phyloP scores from a whole-genome alignment of 2,797 vertebrate genomes.

The Natrix natrix region DNA sequence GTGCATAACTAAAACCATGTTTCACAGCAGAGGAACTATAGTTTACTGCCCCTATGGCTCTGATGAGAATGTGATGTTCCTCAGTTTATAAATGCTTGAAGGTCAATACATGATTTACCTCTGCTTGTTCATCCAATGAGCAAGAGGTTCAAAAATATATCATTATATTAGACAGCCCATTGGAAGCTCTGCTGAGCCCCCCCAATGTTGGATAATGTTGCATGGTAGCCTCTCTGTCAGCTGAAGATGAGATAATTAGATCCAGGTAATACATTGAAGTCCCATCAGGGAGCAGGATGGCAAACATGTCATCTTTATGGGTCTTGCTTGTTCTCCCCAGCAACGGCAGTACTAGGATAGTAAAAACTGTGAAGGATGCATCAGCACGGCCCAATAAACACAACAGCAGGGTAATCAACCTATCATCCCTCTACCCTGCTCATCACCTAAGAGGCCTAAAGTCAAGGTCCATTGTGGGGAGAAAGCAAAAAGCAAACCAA shows the following conservation, averaged over 20 bases:
- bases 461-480: constrained; percentile 24
- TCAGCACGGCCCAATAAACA: constrained; percentile 44
- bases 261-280: constrained; percentile 81
- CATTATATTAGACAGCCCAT: constrained; percentile 78
- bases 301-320: constrained; percentile 80
- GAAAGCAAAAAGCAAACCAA: background rate
- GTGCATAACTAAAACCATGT: constrained; percentile 95
- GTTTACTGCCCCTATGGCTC: constrained; percentile 90
- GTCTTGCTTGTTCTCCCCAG: constrained; percentile 71
- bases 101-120: constrained; percentile 97
- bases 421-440: constrained; percentile 59
- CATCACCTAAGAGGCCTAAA: constrained; percentile 56
- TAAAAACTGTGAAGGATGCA: constrained; percentile 60
- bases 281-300: constrained; percentile 75
- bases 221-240: constrained; percentile 75
- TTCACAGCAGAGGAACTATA: constrained; percentile 90
- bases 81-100: constrained; percentile 90
- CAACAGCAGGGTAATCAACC: constrained; percentile 68
- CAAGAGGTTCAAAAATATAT: constrained; percentile 87
- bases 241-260: constrained; percentile 83
- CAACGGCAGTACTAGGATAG: constrained; percentile 60
- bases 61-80: constrained; percentile 96
- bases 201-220: constrained; percentile 74
- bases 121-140: constrained; percentile 85
- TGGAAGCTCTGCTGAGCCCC: constrained; percentile 76